Base-by-base conservation (phyloP, 1,140 invertebrate species). In the Ceratosolen fusciceps region DNA sequence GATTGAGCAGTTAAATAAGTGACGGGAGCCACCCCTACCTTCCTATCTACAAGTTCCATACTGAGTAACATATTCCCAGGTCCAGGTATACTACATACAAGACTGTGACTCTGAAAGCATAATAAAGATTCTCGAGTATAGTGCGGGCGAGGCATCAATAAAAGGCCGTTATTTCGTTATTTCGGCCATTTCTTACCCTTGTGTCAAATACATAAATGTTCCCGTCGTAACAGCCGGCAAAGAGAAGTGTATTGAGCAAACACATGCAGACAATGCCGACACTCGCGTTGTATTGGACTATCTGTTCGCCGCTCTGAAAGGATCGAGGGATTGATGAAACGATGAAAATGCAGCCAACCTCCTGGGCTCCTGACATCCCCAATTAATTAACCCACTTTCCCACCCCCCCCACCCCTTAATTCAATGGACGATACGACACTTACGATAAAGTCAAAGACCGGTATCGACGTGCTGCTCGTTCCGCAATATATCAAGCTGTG, bases 211-310 rank as follows among this genome's bases (percentile, higher is more conserved):
- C 91, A 85, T 94, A 94, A 84, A 94, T 93, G 86, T 92, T 93
- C 56, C 94, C 93, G 85, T 94, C 93, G 83, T 94, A 94, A 88
- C 93, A 94, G 49, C 93, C 93, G 62, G 92, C 92, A 85, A 94
- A 92, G 58, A 94, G 82, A 47, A 93, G 90, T 67, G 88, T 85
- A 29, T 92, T 91, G 43, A 90, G 91, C 34, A 92, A 87, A 24
- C 91, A 91, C 88, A 94, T 91, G 67, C 93, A 93, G n/a, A 94
- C 93, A 29, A 93, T 92, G 16, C 93, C 93, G 82, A 92, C 93
- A 47, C 93, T 93, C 43, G 93, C 93, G 74, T 89, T 88, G 62
- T 93, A 91, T 37, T 91, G 89, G 16, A 86, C 87, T 43, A 91
- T 87, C 84, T 93, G 90, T 54, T 87, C 86, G 1, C 93, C 93